Base-by-base conservation (phyloP, 2,888 invertebrate genomes). In the Allacma fusca region DNA sequence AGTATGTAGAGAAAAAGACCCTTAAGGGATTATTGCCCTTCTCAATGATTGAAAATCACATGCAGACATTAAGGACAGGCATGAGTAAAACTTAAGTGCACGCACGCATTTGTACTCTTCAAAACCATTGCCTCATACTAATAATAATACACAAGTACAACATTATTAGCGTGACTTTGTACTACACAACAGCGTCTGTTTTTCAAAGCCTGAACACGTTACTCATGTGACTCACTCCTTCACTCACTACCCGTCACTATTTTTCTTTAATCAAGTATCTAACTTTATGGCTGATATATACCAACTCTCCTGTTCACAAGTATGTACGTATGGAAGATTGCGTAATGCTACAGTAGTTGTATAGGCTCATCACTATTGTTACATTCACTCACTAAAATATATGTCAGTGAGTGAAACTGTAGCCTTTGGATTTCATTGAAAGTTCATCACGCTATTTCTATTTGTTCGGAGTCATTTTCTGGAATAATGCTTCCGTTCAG, bases 11-110 rank as follows among this genome's bases (percentile, higher is more conserved):
- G 40, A 57, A 23, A 73, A 40, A 73, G 64, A 40, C 73, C 73
- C 73, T 73, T 73, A 73, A 57, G 71, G 73, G 62, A 73, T 73
- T 73, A 73, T 73, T 73, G 73, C 73, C 73, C 73, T 73, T 73
- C 64, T 73, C 59, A 73, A 73, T 73, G 62, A 73, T 73, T 73
- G 40, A 21, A 62, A 64, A 73, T 62, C 73, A 62, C 73, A 73
- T 70, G 50, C 50, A 70, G 70, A n/a, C 50, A 50, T 44, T 44
- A 65, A 7, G n/a, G 29, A n/a, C 24, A 70, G 59, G 59, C 71
- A 71, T 57, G 73, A 73, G 73, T 62, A 64, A 50, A 73, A 73
- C 62, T 21, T 62, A 70, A 21, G 40, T 44, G 44, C n/a, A 59
- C 59, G 72, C 59, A 72, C 16, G 59, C 72, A 26, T 72, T 65